phyloP scores from a whole-genome alignment of 1,140 invertebrate genomes.

The Augochlora pura region DNA sequence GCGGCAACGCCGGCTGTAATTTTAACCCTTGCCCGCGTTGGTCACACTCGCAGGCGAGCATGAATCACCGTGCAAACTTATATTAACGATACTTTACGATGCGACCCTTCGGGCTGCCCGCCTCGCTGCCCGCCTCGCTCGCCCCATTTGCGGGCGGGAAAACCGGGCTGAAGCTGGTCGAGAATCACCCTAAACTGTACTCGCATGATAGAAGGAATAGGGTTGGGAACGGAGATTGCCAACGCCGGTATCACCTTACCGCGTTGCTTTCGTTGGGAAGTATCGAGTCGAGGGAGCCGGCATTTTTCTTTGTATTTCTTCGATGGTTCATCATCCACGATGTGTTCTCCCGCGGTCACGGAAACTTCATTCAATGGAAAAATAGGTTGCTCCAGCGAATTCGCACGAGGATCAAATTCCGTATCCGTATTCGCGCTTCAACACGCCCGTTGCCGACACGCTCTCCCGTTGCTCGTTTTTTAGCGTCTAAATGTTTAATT shows the following conservation, averaged over 20 bases:
- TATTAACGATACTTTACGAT: slow-evolving; percentile 68
- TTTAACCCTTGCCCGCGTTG: background rate
- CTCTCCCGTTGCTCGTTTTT: too few species aligned
- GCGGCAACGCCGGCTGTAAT: slow-evolving; percentile 18
- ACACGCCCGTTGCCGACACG: too few species aligned
- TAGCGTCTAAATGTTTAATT: too few species aligned
- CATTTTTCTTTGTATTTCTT: background rate
- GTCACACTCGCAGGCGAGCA: slow-evolving; percentile 39
- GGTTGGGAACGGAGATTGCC: slow-evolving; percentile 15
- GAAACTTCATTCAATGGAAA: background rate
- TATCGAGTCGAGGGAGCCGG: background rate
- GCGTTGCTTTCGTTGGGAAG: background rate
- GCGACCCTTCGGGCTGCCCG: slow-evolving; percentile 11
- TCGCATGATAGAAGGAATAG: background rate
- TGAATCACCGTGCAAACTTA: slow-evolving; percentile 68
- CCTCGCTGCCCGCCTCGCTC: background rate
- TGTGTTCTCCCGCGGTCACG: background rate
- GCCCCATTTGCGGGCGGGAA: slow-evolving; percentile 34
- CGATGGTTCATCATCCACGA: background rate
- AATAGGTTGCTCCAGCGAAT: background rate
- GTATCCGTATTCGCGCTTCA: too few species aligned
- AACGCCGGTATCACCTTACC: slow-evolving; percentile 24
- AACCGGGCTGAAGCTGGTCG: slow-evolving; percentile 19
- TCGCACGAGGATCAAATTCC: background rate
- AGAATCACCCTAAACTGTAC: slow-evolving; percentile 26